Base-by-base conservation (phyloP, 2,797 vertebrate species). In the Pseudochirops corinnae region DNA sequence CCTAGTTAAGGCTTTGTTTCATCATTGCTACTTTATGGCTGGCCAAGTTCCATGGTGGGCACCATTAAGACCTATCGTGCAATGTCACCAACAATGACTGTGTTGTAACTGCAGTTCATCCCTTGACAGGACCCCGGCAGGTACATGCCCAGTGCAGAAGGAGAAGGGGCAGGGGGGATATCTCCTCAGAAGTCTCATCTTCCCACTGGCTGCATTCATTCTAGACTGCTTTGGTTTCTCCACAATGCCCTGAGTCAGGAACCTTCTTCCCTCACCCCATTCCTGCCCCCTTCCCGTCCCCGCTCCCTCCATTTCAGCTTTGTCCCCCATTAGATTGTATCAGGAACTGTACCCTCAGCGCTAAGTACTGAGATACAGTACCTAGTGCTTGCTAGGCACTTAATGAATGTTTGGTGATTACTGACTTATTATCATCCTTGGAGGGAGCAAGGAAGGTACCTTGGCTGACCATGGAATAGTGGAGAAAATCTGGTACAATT, bases 1-100 rank as follows among this genome's bases (percentile, higher is more conserved):
- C 33, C 33, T 21, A 18, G n/a, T 7, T 1, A 97, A 97, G 95
- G 21, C 74, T 93, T 96, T 95, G 50, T 95, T 97, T 94, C 62
- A 93, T 18, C 50, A 56, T 56, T 94, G 67, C 87, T 92, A 87
- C 39, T 94, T 96, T 91, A n/a, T n/a, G 18, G 24, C n/a, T 31
- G 33, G 52, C 18, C 16, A 21, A 26, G 60, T 95, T 95, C 93
- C 95, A 96, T 10, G 57, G 62, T 58, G 24, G 92, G 7, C 46
- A 82, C 93, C 12, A 62, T n/a, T 92, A 28, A 33, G 50, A 96
- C 5, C 94, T 92, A 46, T 90, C 10, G 5, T 50, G 10, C 90
- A 28, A 67, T 92, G 92, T 62, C 58, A 90, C 26, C 95, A 55
- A 29, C 0, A 96, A 60, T 28, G 82, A 0, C 0, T 39, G 93